These are phyloP conservation scores for Caprella mutica DNA, from an alignment of 2,888 invertebrate species.

Conservation along the genomic window DNA sequence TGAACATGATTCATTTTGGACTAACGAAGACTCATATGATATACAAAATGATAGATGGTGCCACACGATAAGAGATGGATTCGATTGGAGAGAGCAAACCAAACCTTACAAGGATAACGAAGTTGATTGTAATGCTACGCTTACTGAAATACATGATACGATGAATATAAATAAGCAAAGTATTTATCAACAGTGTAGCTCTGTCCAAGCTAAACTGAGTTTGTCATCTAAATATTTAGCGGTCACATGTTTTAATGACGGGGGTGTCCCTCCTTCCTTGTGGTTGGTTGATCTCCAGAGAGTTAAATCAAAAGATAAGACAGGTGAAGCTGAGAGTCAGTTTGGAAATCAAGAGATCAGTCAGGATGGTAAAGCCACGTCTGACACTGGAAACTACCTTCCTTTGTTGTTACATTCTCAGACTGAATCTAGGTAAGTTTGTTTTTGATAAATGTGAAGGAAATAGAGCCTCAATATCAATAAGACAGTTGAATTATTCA, in stretches of 20 bases:
- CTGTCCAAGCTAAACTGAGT: background rate
- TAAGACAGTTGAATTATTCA: background rate
- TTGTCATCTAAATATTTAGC: background rate
- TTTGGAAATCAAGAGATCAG: too few species aligned
- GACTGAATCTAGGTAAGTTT: background rate
- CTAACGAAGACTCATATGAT: too few species aligned
- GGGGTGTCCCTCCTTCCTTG: slow-evolving; percentile 1
- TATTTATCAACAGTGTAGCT: background rate
- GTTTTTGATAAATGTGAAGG: background rate
- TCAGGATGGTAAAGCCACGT: too few species aligned
- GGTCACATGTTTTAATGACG: background rate
- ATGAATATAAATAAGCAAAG: background rate
- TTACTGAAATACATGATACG: background rate
- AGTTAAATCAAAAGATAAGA: too few species aligned
- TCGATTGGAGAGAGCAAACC: background rate
- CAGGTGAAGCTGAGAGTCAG: too few species aligned
- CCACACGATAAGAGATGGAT: too few species aligned
- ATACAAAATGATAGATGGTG: too few species aligned
- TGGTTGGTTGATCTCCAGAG: slow-evolving; percentile 6
- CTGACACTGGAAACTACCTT: too few species aligned
- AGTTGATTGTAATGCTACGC: background rate
- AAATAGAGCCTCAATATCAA: background rate
- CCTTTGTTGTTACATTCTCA: slow-evolving; percentile 1
- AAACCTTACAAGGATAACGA: background rate
- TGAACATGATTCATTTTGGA: too few species aligned